Conservation (phyloP, 2,113 vertebrate species). For the Alethe castanea region DNA sequence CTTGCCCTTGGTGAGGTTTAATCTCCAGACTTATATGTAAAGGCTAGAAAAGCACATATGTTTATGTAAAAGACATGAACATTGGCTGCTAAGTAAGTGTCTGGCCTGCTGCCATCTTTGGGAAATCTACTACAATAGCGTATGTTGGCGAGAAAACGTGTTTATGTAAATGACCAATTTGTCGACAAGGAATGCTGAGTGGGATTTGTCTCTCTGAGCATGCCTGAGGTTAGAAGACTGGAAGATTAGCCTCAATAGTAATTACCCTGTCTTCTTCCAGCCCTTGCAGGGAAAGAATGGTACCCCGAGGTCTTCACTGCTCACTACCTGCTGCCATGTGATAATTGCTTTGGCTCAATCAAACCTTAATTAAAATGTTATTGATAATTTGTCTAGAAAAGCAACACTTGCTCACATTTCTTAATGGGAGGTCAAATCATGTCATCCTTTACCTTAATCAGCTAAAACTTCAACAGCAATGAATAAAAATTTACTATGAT, state of each 20-base stretch:
- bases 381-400: constrained; percentile 33
- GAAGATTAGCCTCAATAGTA: constrained; percentile 22
- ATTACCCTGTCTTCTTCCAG: not conserved
- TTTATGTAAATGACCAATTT: constrained; percentile 2
- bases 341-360: constrained; percentile 43
- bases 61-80: not conserved
- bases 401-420: not conserved
- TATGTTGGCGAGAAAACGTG: not conserved
- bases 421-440: not conserved
- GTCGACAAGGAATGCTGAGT: not conserved
- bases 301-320: not conserved
- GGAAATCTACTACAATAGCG: not conserved
- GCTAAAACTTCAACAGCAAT: not conserved
- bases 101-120: constrained; percentile 53
- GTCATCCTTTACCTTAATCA: not conserved
- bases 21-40: not conserved
- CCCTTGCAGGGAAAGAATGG: not conserved
- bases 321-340: not conserved
- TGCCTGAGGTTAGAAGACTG: not conserved
- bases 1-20: not conserved
- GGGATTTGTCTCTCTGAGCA: not conserved
- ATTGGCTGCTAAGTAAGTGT: not conserved
- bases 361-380: constrained; percentile 36
- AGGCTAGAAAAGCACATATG: not conserved
- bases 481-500: not conserved